Evolutionary conservation across 53 echinoderm and acorn worm species (phyloP).

Genomic region (Zoroaster sp.): DNA sequence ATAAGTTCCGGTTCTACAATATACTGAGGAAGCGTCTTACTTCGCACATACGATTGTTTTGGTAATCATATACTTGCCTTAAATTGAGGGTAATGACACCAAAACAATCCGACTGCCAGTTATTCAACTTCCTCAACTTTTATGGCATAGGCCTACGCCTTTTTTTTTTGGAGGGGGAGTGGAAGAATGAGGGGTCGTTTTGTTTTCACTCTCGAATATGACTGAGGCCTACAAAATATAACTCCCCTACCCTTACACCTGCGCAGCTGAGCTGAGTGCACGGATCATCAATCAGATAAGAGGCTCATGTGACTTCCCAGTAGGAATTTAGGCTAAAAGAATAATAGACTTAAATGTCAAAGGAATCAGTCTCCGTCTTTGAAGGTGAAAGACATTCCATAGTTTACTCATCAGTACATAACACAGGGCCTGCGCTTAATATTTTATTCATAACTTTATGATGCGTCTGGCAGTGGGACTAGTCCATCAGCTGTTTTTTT

Average conservation of each 20-base stretch:
- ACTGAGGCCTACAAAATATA: not conserved
- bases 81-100: no score
- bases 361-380: not conserved
- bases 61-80: no score
- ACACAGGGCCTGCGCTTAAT: not conserved
- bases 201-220: no score
- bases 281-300: not conserved
- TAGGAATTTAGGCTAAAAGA: no score
- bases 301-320: not conserved
- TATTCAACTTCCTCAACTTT: no score
- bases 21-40: no score
- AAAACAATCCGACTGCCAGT: no score
- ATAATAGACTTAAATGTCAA: slow-evolving; percentile 3
- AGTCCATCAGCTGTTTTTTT: not conserved
- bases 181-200: no score
- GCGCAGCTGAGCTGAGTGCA: not conserved
- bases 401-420: not conserved
- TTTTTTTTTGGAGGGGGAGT: no score
- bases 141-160: no score
- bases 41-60: no score
- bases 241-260: not conserved
- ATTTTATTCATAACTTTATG: not conserved
- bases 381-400: not conserved
- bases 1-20: no score
- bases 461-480: not conserved